Evolutionary conservation across 1,140 invertebrate species (phyloP).

Genomic region (Hyles euphorbiae): DNA sequence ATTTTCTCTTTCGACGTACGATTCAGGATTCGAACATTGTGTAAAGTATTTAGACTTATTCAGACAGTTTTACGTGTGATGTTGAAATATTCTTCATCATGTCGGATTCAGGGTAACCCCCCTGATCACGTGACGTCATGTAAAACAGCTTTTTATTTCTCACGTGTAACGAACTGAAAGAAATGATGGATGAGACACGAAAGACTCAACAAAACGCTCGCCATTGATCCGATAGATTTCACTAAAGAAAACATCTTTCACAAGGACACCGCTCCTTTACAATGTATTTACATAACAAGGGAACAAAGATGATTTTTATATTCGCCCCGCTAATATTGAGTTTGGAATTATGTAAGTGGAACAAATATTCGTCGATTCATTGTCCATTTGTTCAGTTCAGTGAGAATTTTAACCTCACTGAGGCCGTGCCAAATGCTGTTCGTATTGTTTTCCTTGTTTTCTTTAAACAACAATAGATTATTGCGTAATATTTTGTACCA

Average conservation of each 20-base stretch:
- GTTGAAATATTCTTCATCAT: no score
- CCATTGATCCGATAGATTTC: conserved; percentile 14
- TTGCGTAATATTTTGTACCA: no score
- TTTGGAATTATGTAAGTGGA: conserved; percentile 42
- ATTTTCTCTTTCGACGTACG: no score
- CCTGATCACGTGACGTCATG: no score
- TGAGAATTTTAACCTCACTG: conserved; percentile 34
- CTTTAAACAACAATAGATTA: not conserved
- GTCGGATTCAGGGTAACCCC: no score
- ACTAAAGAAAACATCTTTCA: conserved; percentile 19
- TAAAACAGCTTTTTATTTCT: not conserved
- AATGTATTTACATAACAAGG: conserved; percentile 6
- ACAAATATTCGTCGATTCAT: conserved; percentile 49
- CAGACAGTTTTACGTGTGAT: no score
- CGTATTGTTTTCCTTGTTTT: conserved; percentile 22
- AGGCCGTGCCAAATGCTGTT: conserved; percentile 41
- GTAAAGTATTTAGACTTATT: no score
- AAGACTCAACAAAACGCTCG: conserved; percentile 11
- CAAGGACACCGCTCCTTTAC: conserved; percentile 6
- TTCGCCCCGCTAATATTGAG: conserved; percentile 2
- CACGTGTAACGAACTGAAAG: conserved; percentile 57
- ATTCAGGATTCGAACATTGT: no score
- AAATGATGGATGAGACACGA: conserved; percentile 54
- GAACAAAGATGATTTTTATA: conserved; percentile 8
- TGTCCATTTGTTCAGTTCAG: conserved; percentile 33